phyloP scores from a whole-genome alignment of 2,113 vertebrate species.

The Urocolius indicus region DNA sequence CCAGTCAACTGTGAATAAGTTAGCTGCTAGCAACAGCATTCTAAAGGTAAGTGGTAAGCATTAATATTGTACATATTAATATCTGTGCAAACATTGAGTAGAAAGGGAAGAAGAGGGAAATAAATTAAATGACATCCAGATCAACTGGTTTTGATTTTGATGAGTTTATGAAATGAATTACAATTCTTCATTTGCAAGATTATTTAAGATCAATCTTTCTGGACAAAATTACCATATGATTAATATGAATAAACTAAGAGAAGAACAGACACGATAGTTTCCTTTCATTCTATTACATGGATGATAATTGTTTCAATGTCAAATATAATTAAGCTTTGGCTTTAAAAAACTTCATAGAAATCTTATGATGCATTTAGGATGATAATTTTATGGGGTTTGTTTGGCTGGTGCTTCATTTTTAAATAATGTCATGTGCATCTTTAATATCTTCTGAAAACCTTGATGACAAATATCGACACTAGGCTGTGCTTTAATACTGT shows the following conservation, averaged over 20 bases:
- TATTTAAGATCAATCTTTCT: conserved; percentile 67
- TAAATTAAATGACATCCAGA: conserved; percentile 58
- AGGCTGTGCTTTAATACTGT: conserved; percentile 69
- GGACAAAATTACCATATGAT: conserved; percentile 63
- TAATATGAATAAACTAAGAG: conserved; percentile 67
- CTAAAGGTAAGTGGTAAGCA: neutral
- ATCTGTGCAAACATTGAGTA: neutral
- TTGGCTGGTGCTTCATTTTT: conserved; percentile 46
- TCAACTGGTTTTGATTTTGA: conserved; percentile 49
- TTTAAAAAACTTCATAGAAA: conserved; percentile 40
- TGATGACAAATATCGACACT: conserved; percentile 63
- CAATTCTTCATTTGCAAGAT: conserved; percentile 58
- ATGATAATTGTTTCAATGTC: conserved; percentile 63
- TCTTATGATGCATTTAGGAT: conserved; percentile 46
- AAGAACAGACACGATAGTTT: conserved; percentile 58
- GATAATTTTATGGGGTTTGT: conserved; percentile 58
- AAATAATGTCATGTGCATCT: conserved; percentile 53
- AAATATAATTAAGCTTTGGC: conserved; percentile 60
- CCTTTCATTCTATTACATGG: conserved; percentile 50
- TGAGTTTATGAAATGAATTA: conserved; percentile 58
- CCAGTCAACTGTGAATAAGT: neutral
- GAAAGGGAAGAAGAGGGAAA: conserved; percentile 37
- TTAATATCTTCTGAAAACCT: conserved; percentile 63
- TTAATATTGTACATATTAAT: neutral
- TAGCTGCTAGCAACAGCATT: neutral